Conservation (phyloP, 2,113 vertebrate genomes). For the Cyprinodon tularosa region DNA sequence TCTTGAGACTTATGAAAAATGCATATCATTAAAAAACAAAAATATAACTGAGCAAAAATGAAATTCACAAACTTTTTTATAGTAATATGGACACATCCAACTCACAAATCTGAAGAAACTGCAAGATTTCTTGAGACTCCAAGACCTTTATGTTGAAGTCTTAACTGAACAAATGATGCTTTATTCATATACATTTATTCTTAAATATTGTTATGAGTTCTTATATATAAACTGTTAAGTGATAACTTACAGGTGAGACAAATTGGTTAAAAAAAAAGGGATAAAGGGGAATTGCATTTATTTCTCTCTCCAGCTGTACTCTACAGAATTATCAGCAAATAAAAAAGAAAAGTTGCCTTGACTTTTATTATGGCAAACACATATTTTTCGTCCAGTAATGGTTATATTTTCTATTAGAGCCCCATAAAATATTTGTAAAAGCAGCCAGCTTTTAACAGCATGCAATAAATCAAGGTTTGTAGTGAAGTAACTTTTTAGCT, state of each 20-base stretch:
- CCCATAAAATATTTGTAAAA: conserved; percentile 49
- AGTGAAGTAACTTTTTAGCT: conserved; percentile 11
- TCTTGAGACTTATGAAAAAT: background rate
- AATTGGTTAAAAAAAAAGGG: conserved; percentile 25
- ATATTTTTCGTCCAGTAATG: conserved; percentile 45
- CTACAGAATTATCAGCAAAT: conserved; percentile 30
- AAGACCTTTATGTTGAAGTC: too few relatives aligned
- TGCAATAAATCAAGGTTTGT: conserved; percentile 58
- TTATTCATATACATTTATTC: background rate
- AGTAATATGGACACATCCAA: background rate
- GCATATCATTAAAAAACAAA: background rate
- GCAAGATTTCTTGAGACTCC: too few relatives aligned
- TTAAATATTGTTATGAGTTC: conserved; percentile 6
- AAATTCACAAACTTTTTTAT: conserved; percentile 8
- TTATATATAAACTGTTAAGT: conserved; percentile 15
- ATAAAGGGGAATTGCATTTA: conserved; percentile 46
- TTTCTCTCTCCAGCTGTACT: conserved; percentile 17
- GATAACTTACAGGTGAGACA: conserved; percentile 23
- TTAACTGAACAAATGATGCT: too few relatives aligned
- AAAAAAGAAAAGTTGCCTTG: conserved; percentile 30
- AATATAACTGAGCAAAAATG: background rate
- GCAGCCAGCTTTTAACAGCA: conserved; percentile 15
- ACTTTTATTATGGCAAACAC: conserved; percentile 57
- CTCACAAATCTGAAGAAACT: too few relatives aligned
- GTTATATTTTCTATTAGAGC: conserved; percentile 40